phyloP scores from a whole-genome alignment of 2,113 vertebrate genomes.

The Sinocyclocheilus grahami region DNA sequence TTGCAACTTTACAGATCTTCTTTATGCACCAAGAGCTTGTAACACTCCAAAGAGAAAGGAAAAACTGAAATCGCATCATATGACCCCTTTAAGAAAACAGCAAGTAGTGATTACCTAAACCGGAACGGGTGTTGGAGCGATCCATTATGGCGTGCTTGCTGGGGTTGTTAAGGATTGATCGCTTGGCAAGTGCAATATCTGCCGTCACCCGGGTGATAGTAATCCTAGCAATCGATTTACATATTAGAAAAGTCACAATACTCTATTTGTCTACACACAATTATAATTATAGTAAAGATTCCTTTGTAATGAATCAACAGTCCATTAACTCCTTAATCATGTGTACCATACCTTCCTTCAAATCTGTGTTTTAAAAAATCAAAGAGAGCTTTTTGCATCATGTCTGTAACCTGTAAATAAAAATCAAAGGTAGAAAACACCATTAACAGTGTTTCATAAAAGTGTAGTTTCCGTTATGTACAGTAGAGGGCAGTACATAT shows the following conservation, averaged over 20 bases:
- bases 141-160: slow-evolving; percentile 98
- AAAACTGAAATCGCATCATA: too few species aligned
- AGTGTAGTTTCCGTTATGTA: not conserved
- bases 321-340: too few species aligned
- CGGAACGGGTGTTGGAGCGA: slow-evolving; percentile 92
- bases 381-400: slow-evolving; percentile 99
- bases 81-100: not conserved
- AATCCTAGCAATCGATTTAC: slow-evolving; percentile 79
- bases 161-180: slow-evolving; percentile 96
- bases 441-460: not conserved
- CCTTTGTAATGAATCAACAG: not conserved
- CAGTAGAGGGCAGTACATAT: slow-evolving; percentile 31
- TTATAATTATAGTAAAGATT: not conserved
- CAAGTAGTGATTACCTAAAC: slow-evolving; percentile 80
- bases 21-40: too few species aligned
- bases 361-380: slow-evolving; percentile 99
- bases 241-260: not conserved
- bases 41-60: too few species aligned
- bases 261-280: not conserved
- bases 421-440: slow-evolving; percentile 6
- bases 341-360: slow-evolving; percentile 89
- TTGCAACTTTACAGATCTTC: too few species aligned
- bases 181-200: slow-evolving; percentile 97
- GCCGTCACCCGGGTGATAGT: slow-evolving; percentile 97
- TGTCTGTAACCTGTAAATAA: slow-evolving; percentile 92